Evolutionary conservation across 2,888 invertebrate genomes (phyloP).

Genomic region (Nephrotoma guestfalica): DNA sequence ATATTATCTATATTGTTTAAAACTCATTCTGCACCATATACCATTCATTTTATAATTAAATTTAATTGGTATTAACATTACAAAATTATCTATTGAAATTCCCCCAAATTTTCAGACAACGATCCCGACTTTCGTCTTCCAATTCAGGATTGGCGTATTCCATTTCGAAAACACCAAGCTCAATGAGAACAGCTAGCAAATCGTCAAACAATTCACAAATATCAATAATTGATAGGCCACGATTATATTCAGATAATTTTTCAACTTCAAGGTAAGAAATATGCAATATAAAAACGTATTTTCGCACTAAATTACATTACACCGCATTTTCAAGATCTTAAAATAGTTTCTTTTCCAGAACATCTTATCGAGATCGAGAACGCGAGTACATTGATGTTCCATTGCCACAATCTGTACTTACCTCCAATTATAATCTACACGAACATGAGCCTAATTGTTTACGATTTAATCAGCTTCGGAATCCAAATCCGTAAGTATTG

Average conservation of each 20-base stretch:
- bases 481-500: slow-evolving; percentile 20
- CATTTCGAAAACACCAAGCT: slow-evolving; percentile 22
- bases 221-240: background rate
- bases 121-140: slow-evolving; percentile 14
- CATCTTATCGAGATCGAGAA: slow-evolving; percentile 21
- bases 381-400: slow-evolving; percentile 33
- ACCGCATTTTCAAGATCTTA: background rate
- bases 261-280: background rate
- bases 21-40: background rate
- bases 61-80: background rate
- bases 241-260: background rate
- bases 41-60: background rate
- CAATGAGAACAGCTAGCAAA: slow-evolving; percentile 17
- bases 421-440: slow-evolving; percentile 18
- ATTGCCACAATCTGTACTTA: slow-evolving; percentile 30
- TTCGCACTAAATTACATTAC: background rate
- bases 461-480: slow-evolving; percentile 37
- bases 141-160: slow-evolving; percentile 31
- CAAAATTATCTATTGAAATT: background rate
- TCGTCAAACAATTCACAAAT: background rate
- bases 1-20: background rate
- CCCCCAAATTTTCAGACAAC: background rate
- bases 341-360: background rate
- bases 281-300: background rate
- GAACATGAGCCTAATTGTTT: slow-evolving; percentile 39